A percentile compares a stretch with the other conserved stretches of the same genome.
phyloP scores from a whole-genome alignment of 2,888 invertebrate species.

The Gordius sp. region DNA sequence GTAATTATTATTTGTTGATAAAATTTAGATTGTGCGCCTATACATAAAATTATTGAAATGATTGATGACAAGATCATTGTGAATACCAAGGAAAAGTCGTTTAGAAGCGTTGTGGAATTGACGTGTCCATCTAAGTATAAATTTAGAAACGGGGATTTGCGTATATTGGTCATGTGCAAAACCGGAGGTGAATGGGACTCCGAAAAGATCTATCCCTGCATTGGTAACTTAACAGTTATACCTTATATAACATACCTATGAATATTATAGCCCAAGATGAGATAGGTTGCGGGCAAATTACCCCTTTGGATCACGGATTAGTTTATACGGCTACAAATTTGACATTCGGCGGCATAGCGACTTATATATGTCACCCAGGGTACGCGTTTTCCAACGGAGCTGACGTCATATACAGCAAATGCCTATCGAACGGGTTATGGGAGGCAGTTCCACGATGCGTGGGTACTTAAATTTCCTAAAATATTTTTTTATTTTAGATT shows the following conservation, averaged over 20 bases:
- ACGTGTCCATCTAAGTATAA: neutral
- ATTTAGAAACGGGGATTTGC: neutral
- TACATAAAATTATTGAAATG: neutral
- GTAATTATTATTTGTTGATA: too few species aligned
- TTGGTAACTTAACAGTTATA: slow-evolving; percentile 4
- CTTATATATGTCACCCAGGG: slow-evolving; percentile 66
- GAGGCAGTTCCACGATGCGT: neutral
- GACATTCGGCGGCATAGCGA: slow-evolving; percentile 59
- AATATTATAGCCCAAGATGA: neutral
- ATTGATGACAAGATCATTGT: neutral
- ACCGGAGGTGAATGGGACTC: neutral
- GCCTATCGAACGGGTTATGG: neutral
- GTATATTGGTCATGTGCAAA: neutral
- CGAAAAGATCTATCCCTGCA: neutral
- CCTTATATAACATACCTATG: neutral
- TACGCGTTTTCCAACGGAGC: slow-evolving; percentile 67
- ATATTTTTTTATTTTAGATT: neutral
- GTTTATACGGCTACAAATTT: slow-evolving; percentile 33
- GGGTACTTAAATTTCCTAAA: neutral
- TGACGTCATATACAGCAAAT: neutral
- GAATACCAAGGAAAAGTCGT: neutral
- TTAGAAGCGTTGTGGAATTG: slow-evolving; percentile 1
- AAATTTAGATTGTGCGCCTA: neutral
- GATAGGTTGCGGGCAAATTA: neutral
- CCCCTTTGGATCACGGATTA: neutral